Conservation (phyloP, 2,113 vertebrate species). For the Hydropotes inermis region DNA sequence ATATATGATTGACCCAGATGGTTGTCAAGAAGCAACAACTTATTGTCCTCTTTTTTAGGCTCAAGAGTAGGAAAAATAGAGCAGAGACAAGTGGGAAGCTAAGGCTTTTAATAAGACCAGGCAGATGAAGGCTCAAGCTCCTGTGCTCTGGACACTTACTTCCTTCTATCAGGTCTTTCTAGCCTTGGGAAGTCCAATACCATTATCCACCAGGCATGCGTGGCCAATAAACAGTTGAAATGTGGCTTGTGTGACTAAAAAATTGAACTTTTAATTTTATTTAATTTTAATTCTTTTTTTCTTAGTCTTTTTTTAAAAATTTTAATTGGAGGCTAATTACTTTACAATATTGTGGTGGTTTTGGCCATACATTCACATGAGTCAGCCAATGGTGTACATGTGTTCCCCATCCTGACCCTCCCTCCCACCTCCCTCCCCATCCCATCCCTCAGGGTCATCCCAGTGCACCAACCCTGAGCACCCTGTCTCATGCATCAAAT, state of each 20-base stretch:
- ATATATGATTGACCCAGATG: neutral
- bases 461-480: neutral
- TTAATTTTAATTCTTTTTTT: slow-evolving; percentile 5
- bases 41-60: neutral
- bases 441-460: neutral
- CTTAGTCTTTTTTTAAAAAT: neutral
- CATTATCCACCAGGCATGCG: neutral
- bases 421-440: neutral
- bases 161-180: neutral
- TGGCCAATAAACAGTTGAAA: neutral
- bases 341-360: neutral
- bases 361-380: neutral
- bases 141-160: neutral
- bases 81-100: neutral
- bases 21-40: neutral
- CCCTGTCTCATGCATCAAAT: neutral
- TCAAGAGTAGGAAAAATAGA: neutral
- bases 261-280: neutral
- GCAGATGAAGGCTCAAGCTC: neutral
- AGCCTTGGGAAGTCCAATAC: neutral
- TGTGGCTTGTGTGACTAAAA: neutral
- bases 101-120: neutral
- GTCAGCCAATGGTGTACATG: neutral
- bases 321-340: neutral
- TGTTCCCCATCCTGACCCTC: neutral